These are phyloP conservation scores for Caenorhabditis brenneri DNA, from an alignment of 1,140 invertebrate species.

Conservation along the genomic window DNA sequence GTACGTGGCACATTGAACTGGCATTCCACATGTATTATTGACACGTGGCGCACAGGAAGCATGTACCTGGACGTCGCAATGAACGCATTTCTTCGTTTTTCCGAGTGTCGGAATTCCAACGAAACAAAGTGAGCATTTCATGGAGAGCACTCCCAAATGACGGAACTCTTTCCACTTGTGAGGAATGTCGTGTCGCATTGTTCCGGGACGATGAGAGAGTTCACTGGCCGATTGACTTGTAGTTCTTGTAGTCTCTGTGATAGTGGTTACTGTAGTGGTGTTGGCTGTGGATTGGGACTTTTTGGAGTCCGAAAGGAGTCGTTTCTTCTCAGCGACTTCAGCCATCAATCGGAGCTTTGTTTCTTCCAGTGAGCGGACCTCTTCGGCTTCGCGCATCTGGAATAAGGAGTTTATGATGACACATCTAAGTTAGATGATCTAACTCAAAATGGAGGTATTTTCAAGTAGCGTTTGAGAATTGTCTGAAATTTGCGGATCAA, in stretches of 20 bases:
- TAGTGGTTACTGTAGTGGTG: background rate
- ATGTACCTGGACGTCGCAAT: constrained; percentile 47
- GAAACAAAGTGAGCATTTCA: constrained; percentile 50
- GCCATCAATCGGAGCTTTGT: background rate
- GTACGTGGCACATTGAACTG: constrained; percentile 36
- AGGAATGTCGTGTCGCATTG: constrained; percentile 54
- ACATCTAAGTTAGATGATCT: no score
- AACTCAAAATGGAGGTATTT: no score
- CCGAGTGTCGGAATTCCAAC: constrained; percentile 32
- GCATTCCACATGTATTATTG: constrained; percentile 52
- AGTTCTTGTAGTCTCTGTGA: background rate
- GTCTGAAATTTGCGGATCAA: no score
- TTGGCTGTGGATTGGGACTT: constrained; percentile 2
- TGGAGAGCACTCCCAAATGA: constrained; percentile 15
- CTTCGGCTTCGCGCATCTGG: constrained; percentile 30
- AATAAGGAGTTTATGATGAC: background rate
- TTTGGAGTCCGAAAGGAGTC: background rate
- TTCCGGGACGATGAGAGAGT: background rate
- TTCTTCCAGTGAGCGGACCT: background rate
- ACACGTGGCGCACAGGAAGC: constrained; percentile 32
- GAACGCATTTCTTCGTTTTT: background rate
- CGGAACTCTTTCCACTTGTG: constrained; percentile 51
- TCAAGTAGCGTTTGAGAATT: no score
- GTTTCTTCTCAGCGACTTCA: background rate
- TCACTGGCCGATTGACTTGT: constrained; percentile 19